A percentile compares a stretch with the other conserved stretches of the same genome.
phyloP scores from a whole-genome alignment of 2,888 invertebrate genomes.

The Nomada fabriciana region DNA sequence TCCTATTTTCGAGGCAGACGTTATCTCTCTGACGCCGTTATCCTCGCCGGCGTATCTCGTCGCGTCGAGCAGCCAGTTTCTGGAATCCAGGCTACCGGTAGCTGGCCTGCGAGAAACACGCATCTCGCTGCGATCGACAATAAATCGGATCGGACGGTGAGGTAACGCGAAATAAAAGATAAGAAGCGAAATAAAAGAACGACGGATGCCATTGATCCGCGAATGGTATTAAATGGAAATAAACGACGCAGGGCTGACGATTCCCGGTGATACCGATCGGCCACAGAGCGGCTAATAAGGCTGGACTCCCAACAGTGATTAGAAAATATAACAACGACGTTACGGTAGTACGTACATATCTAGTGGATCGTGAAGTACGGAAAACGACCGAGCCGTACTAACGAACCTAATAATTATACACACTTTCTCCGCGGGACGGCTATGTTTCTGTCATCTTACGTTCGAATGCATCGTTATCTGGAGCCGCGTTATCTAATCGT shows the following conservation, averaged over 20 bases:
- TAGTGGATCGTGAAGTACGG: not conserved
- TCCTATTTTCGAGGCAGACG: constrained; percentile 52
- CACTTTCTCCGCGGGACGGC: constrained; percentile 49
- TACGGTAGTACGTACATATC: constrained; percentile 14
- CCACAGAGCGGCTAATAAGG: constrained; percentile 20
- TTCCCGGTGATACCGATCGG: not conserved
- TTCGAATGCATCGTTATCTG: constrained; percentile 51
- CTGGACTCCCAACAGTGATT: constrained; percentile 23
- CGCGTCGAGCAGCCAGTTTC: constrained; percentile 9
- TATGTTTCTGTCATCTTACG: constrained; percentile 46
- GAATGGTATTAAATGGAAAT: constrained; percentile 1
- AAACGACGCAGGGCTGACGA: constrained; percentile 3
- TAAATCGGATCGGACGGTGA: constrained; percentile 9
- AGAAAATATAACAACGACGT: constrained; percentile 46
- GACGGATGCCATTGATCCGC: not conserved
- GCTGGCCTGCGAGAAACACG: not conserved
- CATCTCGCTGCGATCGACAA: constrained; percentile 2
- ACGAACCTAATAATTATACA: constrained; percentile 54
- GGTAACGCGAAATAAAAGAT: not conserved
- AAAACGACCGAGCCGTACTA: constrained; percentile 17
- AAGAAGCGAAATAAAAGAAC: not conserved
- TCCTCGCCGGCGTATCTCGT: constrained; percentile 25
- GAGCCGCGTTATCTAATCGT: constrained; percentile 38
- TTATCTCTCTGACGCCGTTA: constrained; percentile 53
- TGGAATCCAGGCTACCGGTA: constrained; percentile 26